Evolutionary conservation across 2,797 vertebrate genomes (phyloP).

Genomic region (Phrynocephalus vlangalii): DNA sequence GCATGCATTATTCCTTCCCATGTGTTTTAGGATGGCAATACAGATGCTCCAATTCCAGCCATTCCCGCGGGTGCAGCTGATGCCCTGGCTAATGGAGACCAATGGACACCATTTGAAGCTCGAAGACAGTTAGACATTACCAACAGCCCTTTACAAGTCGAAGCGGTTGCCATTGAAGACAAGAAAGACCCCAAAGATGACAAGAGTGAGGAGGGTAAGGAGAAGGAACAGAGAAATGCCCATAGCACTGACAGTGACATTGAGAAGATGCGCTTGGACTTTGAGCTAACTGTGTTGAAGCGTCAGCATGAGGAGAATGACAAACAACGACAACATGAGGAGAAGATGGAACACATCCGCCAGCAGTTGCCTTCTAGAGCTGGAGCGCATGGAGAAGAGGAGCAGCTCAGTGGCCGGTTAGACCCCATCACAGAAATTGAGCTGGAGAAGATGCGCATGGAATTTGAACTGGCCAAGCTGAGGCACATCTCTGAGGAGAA

Average conservation of each 20-base stretch:
- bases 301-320: slow-evolving; percentile 62
- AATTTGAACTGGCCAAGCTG: slow-evolving; percentile 67
- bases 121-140: not conserved
- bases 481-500: slow-evolving; percentile 61
- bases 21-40: slow-evolving; percentile 20
- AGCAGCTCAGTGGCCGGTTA: not conserved
- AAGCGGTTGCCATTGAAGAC: not conserved
- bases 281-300: slow-evolving; percentile 61
- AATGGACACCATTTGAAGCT: slow-evolving; percentile 8
- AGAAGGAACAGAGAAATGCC: slow-evolving; percentile 12
- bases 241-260: slow-evolving; percentile 48
- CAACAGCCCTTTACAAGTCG: slow-evolving; percentile 22
- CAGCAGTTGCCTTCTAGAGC: slow-evolving; percentile 10
- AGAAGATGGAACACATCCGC: slow-evolving; percentile 61
- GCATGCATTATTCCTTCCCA: not conserved
- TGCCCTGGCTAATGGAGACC: slow-evolving; percentile 3
- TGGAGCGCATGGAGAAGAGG: not conserved
- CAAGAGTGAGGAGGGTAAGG: not conserved
- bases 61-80: slow-evolving; percentile 24
- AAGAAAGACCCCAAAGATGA: not conserved
- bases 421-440: slow-evolving; percentile 46
- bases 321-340: slow-evolving; percentile 59
- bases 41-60: not conserved
- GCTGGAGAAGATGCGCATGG: slow-evolving; percentile 66
- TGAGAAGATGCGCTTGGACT: slow-evolving; percentile 68